Conservation (phyloP, 2,113 vertebrate genomes). For the Mirounga angustirostris region DNA sequence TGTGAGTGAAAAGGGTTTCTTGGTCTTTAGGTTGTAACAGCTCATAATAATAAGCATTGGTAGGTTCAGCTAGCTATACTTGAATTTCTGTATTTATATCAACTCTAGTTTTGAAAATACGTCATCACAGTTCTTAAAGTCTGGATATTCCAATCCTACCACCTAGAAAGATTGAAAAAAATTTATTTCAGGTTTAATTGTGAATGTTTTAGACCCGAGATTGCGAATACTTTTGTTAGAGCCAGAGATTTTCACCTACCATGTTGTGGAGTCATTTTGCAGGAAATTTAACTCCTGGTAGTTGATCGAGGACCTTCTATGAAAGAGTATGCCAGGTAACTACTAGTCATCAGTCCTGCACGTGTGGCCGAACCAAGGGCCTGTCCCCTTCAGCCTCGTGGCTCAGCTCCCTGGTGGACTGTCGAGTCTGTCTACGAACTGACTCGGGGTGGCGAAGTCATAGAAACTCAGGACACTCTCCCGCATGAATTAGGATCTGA, state of each 20-base stretch:
- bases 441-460: rapidly evolving
- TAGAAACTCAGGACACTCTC: neutral
- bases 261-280: neutral
- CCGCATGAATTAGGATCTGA: neutral
- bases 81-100: neutral
- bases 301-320: too few relatives aligned
- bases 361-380: rapidly evolving
- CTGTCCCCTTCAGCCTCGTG: neutral
- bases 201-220: neutral
- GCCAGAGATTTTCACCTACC: neutral
- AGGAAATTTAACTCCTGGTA: neutral
- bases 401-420: neutral
- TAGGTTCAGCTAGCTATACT: neutral
- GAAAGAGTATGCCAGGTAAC: rapidly evolving
- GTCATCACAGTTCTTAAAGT: neutral
- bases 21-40: neutral
- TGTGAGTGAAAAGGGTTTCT: neutral
- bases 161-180: neutral
- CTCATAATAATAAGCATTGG: neutral
- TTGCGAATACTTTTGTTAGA: neutral
- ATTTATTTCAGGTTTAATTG: neutral
- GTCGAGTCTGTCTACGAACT: neutral
- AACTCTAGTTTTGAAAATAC: neutral
- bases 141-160: neutral
- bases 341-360: rapidly evolving